These are phyloP conservation scores for Teinopalpus imperialis DNA, from an alignment of 2,888 invertebrate genomes.

Conservation along the genomic window DNA sequence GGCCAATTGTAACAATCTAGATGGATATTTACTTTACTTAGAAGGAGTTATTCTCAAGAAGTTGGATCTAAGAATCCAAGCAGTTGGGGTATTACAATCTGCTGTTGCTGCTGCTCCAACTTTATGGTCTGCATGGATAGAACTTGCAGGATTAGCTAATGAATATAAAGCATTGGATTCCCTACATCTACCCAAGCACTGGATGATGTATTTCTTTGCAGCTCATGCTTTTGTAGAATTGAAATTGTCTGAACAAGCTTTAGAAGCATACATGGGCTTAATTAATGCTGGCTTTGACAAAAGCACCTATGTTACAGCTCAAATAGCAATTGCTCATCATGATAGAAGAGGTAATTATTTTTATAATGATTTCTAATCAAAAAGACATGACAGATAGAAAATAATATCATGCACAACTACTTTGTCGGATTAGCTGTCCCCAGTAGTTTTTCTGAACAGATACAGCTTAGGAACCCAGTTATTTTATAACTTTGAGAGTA, in stretches of 20 bases:
- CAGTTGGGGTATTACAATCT: constrained; percentile 89
- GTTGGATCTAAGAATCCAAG: constrained; percentile 89
- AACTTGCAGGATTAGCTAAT: constrained; percentile 91
- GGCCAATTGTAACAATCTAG: constrained; percentile 85
- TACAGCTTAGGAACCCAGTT: too few species aligned
- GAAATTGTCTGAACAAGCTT: constrained; percentile 93
- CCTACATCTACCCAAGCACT: constrained; percentile 90
- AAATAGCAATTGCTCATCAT: constrained; percentile 96
- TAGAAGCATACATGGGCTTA: constrained; percentile 90
- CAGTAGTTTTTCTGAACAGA: too few species aligned
- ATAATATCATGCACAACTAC: too few species aligned
- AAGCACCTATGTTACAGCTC: constrained; percentile 94
- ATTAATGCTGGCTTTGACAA: constrained; percentile 91
- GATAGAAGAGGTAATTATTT: constrained; percentile 92
- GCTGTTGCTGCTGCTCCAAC: constrained; percentile 90
- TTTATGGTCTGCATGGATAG: constrained; percentile 98
- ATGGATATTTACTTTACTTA: constrained; percentile 93
- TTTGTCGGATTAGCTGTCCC: too few species aligned
- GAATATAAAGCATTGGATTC: constrained; percentile 89
- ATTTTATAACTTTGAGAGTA: too few species aligned
- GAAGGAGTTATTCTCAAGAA: constrained; percentile 96
- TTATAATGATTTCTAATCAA: too few species aligned
- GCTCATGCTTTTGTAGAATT: constrained; percentile 95
- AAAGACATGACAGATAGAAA: too few species aligned
- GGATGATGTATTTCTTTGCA: constrained; percentile 96